Percentiles rank a stretch among this genome's conserved stretches.
Evolutionary conservation across 1,140 invertebrate genomes (phyloP).

Genomic region (Meloidogyne floridensis): DNA sequence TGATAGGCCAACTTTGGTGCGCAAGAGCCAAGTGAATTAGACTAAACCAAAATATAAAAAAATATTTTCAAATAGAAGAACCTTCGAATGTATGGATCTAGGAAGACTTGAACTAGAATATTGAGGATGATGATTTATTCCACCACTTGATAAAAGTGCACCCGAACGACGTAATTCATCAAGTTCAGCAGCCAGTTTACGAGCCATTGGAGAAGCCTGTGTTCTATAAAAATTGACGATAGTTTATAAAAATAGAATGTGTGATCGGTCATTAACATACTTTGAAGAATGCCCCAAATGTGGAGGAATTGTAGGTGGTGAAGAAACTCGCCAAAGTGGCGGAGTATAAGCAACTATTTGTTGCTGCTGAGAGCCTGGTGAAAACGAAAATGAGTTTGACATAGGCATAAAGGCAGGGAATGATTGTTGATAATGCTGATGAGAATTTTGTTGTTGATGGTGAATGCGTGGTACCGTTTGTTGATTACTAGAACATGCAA

Average conservation of each 20-base stretch:
- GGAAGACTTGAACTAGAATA: conserved; percentile 59
- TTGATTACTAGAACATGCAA: conserved; percentile 12
- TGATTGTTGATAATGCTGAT: neutral
- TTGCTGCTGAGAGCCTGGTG: conserved; percentile 4
- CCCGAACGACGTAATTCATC: conserved; percentile 58
- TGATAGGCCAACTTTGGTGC: neutral
- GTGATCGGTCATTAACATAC: neutral
- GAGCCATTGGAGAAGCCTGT: conserved; percentile 60
- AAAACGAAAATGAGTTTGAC: neutral
- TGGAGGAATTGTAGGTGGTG: conserved; percentile 14
- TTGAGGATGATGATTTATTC: conserved; percentile 34
- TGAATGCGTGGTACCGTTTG: neutral
- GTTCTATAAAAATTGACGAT: conserved; percentile 33
- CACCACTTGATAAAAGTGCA: conserved; percentile 30
- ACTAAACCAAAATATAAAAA: neutral
- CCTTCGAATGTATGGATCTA: conserved; percentile 55
- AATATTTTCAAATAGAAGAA: conserved; percentile 7
- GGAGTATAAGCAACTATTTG: conserved; percentile 25
- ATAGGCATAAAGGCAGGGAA: neutral
- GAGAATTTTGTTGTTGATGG: neutral
- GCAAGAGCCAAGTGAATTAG: conserved; percentile 19
- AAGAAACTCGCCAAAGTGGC: conserved; percentile 22
- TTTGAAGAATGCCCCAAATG: conserved; percentile 15
- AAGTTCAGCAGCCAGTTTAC: conserved; percentile 65
- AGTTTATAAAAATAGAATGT: neutral